Percentiles rank a stretch among this genome's conserved stretches.
phyloP scores from a whole-genome alignment of 2,888 invertebrate genomes.

The Volucella inflata region DNA sequence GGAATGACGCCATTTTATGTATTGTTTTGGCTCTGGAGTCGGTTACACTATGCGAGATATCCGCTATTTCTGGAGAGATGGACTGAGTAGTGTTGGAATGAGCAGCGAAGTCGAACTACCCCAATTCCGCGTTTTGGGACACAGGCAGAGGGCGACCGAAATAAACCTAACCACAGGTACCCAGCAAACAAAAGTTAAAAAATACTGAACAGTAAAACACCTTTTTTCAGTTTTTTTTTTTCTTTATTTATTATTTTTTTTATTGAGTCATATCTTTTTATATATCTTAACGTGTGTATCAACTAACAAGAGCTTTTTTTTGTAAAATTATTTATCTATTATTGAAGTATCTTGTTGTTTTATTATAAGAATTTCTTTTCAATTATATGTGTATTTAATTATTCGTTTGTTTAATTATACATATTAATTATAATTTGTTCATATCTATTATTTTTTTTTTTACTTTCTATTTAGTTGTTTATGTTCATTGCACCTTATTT shows the following conservation, averaged over 20 bases:
- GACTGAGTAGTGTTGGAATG: slow-evolving; percentile 96
- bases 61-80: slow-evolving; percentile 98
- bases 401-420: slow-evolving; percentile 38
- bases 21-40: slow-evolving; percentile 86
- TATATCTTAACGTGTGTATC: slow-evolving; percentile 1
- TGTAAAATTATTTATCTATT: too few relatives aligned
- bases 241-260: slow-evolving; percentile 37
- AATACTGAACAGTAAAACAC: slow-evolving; percentile 75
- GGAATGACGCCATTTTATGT: slow-evolving; percentile 81
- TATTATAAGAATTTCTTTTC: not conserved
- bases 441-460: slow-evolving; percentile 52
- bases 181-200: slow-evolving; percentile 79
- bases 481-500: slow-evolving; percentile 66
- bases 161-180: slow-evolving; percentile 98
- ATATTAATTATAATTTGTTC: not conserved
- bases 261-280: slow-evolving; percentile 14
- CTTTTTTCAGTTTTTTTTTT: slow-evolving; percentile 50
- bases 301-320: too few relatives aligned
- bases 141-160: slow-evolving; percentile 96
- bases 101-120: slow-evolving; percentile 97
- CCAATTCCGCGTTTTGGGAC: slow-evolving; percentile 98
- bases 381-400: not conserved
- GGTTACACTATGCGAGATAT: slow-evolving; percentile 99
- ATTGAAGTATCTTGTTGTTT: slow-evolving; percentile 5
- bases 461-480: slow-evolving; percentile 39